Evolutionary conservation across 1,140 invertebrate genomes (phyloP).

Genomic region (Trissolcus basalis): DNA sequence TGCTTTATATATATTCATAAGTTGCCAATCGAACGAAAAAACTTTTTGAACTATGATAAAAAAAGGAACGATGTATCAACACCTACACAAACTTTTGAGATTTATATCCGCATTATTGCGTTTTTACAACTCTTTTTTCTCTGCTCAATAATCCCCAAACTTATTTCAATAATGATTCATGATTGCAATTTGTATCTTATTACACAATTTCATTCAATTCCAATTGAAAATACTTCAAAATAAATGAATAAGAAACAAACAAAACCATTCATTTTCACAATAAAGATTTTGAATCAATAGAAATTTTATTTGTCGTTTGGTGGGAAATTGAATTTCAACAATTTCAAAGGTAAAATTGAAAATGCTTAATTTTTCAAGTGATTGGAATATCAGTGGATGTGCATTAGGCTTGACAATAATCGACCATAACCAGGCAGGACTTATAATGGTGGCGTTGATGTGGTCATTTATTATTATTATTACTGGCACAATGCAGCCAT

Average conservation of each 20-base stretch:
- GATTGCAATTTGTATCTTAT: no score
- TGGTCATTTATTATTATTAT: conserved; percentile 57
- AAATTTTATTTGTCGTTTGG: no score
- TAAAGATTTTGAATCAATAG: no score
- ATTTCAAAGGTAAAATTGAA: neutral
- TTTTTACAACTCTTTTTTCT: neutral
- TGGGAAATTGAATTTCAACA: neutral
- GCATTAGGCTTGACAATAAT: conserved; percentile 23
- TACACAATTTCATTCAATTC: no score
- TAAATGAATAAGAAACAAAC: no score
- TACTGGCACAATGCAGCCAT: conserved; percentile 56
- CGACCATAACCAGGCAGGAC: conserved; percentile 19
- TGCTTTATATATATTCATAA: no score
- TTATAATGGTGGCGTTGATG: conserved; percentile 40
- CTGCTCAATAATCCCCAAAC: neutral
- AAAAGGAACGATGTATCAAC: conserved; percentile 9
- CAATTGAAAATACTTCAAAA: no score
- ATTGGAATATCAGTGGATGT: conserved; percentile 9
- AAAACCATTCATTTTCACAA: no score
- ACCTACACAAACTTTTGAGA: neutral
- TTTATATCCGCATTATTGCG: conserved; percentile 8
- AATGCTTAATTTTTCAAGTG: neutral
- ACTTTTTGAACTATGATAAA: no score
- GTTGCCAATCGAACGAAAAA: no score
- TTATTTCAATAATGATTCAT: neutral